Evolutionary conservation across 2,113 vertebrate genomes (phyloP).

Genomic region (Nyctereutes procyonoides): DNA sequence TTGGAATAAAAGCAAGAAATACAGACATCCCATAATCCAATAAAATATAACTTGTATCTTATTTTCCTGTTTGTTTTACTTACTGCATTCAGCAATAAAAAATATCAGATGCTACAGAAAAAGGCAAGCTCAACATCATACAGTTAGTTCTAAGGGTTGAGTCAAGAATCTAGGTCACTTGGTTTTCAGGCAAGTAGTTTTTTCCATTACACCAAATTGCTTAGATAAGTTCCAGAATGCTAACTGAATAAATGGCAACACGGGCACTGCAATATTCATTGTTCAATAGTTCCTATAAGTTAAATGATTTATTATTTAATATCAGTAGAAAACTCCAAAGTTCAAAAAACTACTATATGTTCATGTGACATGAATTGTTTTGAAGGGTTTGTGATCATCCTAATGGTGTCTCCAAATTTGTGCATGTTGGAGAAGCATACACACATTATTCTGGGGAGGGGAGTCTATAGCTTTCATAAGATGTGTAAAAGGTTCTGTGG

Average conservation of each 20-base stretch:
- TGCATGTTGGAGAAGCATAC: neutral
- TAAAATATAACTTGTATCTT: neutral
- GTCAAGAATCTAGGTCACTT: conserved; percentile 16
- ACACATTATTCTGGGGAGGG: neutral
- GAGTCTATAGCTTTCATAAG: neutral
- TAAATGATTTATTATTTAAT: neutral
- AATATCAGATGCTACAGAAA: neutral
- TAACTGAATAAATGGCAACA: neutral
- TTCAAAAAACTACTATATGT: neutral
- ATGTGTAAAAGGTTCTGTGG: neutral
- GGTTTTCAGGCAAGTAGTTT: neutral
- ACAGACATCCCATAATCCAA: neutral
- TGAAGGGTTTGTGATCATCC: neutral
- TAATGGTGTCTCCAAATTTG: neutral
- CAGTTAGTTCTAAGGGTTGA: neutral
- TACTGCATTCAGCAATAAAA: neutral
- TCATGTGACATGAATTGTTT: neutral
- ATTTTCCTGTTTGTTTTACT: neutral
- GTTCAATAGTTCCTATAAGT: neutral
- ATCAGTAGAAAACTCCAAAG: neutral
- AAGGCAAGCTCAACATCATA: neutral
- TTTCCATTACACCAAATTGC: neutral
- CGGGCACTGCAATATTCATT: too few species aligned
- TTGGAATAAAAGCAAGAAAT: neutral
- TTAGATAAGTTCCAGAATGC: neutral